phyloP scores from a whole-genome alignment of 2,888 invertebrate species.

The Argyra leucocephala region DNA sequence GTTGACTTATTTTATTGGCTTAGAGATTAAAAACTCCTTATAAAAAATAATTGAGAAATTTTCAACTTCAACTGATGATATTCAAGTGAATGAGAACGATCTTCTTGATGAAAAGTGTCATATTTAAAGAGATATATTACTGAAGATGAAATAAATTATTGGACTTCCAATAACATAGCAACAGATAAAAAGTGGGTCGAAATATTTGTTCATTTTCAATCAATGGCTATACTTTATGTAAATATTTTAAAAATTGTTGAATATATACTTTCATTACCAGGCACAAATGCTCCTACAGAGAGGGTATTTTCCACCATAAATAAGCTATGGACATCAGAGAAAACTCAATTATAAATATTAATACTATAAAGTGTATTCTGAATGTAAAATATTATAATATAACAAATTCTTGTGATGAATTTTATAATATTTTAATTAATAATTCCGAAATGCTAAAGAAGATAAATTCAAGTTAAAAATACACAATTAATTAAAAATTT shows the following conservation, averaged over 20 bases:
- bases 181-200: slow-evolving; percentile 8
- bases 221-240: not conserved
- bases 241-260: slow-evolving; percentile 7
- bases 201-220: slow-evolving; percentile 5
- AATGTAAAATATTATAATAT: slow-evolving; percentile 8
- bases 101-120: slow-evolving; percentile 8
- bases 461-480: slow-evolving; percentile 8
- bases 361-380: slow-evolving; percentile 6
- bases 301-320: not conserved
- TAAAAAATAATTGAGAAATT: not conserved
- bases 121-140: slow-evolving; percentile 9
- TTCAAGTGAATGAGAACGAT: not conserved
- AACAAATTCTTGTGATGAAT: slow-evolving; percentile 7
- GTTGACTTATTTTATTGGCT: slow-evolving; percentile 8
- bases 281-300: slow-evolving; percentile 7
- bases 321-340: not conserved
- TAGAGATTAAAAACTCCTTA: no score
- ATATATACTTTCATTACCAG: slow-evolving; percentile 8
- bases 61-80: slow-evolving; percentile 7
- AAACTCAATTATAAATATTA: not conserved
- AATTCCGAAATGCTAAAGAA: not conserved
- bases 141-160: not conserved
- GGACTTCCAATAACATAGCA: not conserved
- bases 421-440: slow-evolving; percentile 8
- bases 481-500: no score